Evolutionary conservation across 2,797 vertebrate genomes (phyloP).

Genomic region (Lutjanus campechanus): DNA sequence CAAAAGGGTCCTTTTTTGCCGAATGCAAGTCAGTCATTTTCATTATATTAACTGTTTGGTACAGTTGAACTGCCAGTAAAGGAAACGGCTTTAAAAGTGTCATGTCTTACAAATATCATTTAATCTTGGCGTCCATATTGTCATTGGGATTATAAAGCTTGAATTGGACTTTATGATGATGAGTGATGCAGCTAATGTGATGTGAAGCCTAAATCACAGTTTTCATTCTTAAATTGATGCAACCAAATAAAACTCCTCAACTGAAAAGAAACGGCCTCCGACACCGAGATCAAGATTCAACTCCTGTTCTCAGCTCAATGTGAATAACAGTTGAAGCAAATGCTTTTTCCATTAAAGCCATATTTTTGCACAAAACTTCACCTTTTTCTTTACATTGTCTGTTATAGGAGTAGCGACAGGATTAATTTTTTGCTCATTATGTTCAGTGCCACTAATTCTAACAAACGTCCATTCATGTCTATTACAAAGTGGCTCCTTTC

Average conservation of each 20-base stretch:
- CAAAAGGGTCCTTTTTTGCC: too few species aligned
- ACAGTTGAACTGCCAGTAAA: too few species aligned
- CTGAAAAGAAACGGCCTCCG: neutral
- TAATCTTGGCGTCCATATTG: neutral
- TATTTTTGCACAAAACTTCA: too few species aligned
- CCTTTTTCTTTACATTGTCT: neutral
- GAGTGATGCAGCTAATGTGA: neutral
- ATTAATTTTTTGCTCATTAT: neutral
- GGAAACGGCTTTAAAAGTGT: too few species aligned
- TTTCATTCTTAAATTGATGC: neutral
- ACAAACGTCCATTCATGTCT: neutral
- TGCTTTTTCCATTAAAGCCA: too few species aligned
- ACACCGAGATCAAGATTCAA: neutral
- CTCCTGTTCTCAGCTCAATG: neutral
- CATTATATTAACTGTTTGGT: too few species aligned
- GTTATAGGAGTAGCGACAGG: neutral
- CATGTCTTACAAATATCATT: neutral
- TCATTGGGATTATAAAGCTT: neutral
- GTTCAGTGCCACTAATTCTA: neutral
- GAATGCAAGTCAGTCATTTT: too few species aligned
- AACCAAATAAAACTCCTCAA: constrained; percentile 15
- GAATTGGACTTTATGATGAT: neutral
- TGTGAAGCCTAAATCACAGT: neutral
- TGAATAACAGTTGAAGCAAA: neutral
- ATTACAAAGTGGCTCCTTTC: neutral